These are phyloP conservation scores for Thereva unica DNA, from an alignment of 2,888 invertebrate genomes.

Conservation along the genomic window DNA sequence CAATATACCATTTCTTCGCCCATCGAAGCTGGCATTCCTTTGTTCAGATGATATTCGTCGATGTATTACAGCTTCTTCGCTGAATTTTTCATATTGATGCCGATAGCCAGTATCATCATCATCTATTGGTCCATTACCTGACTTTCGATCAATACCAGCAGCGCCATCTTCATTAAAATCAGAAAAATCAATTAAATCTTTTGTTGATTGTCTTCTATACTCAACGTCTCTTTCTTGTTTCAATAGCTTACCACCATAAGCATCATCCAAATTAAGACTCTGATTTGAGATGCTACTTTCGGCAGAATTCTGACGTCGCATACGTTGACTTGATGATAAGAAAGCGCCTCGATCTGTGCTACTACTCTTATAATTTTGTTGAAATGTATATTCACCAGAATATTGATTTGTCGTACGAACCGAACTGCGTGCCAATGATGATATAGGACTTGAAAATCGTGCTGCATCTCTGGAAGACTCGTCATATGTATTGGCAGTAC, in stretches of 20 bases:
- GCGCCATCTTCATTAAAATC: slow-evolving; percentile 51
- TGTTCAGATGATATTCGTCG: slow-evolving; percentile 54
- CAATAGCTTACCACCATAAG: slow-evolving; percentile 34
- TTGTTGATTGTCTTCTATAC: slow-evolving; percentile 38
- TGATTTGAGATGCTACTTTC: slow-evolving; percentile 59
- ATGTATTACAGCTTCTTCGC: slow-evolving; percentile 51
- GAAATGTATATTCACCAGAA: slow-evolving; percentile 54
- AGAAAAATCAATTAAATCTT: slow-evolving; percentile 55
- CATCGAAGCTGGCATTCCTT: slow-evolving; percentile 54
- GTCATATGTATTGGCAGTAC: slow-evolving; percentile 51
- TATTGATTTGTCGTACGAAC: slow-evolving; percentile 55
- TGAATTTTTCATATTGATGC: slow-evolving; percentile 42
- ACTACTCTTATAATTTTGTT: slow-evolving; percentile 56
- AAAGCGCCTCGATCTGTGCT: slow-evolving; percentile 49
- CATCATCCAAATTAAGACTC: slow-evolving; percentile 55
- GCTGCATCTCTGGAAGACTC: slow-evolving; percentile 45
- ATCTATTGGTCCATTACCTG: slow-evolving; percentile 27
- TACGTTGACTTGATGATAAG: slow-evolving; percentile 48
- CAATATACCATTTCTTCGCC: slow-evolving; percentile 57
- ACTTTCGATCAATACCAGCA: slow-evolving; percentile 39
- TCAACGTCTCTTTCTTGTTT: slow-evolving; percentile 45
- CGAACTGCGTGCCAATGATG: slow-evolving; percentile 56
- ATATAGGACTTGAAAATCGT: slow-evolving; percentile 43
- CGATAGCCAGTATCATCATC: slow-evolving; percentile 35
- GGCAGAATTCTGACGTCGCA: slow-evolving; percentile 57